Conservation (phyloP, 2,888 invertebrate genomes). For the Microplitis manilae region DNA sequence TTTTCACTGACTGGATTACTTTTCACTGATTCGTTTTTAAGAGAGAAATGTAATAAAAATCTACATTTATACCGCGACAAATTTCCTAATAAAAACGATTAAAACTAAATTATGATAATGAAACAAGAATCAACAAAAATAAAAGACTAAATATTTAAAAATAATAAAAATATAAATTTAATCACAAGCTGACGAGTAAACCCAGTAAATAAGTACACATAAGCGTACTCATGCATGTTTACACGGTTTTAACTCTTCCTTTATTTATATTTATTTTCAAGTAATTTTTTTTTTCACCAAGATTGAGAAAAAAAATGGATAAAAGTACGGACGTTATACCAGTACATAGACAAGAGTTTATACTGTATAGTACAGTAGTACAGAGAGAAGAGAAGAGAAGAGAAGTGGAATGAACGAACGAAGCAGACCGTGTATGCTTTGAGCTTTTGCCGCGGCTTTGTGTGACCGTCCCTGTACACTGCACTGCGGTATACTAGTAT, state of each 20-base stretch:
- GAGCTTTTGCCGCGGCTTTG: constrained; percentile 66
- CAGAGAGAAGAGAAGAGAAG: constrained; percentile 37
- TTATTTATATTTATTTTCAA: constrained; percentile 4
- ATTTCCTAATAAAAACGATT: too few species aligned
- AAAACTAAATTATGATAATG: too few species aligned
- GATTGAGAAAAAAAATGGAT: constrained; percentile 23
- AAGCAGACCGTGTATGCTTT: constrained; percentile 55
- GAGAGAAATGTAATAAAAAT: too few species aligned
- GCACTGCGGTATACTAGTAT: constrained; percentile 11
- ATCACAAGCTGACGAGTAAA: not conserved
- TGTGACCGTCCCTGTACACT: constrained; percentile 47
- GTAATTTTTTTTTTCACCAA: not conserved
- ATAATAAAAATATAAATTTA: not conserved
- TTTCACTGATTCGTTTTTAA: too few species aligned
- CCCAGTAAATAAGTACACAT: not conserved
- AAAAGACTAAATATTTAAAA: not conserved
- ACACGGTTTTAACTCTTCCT: not conserved
- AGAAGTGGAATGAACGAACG: constrained; percentile 49
- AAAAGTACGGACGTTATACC: not conserved
- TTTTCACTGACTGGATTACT: too few species aligned
- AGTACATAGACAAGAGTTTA: not conserved
- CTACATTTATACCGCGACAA: too few species aligned
- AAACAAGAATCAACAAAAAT: not conserved
- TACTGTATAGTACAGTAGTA: not conserved
- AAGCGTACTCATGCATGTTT: not conserved